Conservation (phyloP, 2,113 vertebrate genomes). For the Aegotheles bennettii region DNA sequence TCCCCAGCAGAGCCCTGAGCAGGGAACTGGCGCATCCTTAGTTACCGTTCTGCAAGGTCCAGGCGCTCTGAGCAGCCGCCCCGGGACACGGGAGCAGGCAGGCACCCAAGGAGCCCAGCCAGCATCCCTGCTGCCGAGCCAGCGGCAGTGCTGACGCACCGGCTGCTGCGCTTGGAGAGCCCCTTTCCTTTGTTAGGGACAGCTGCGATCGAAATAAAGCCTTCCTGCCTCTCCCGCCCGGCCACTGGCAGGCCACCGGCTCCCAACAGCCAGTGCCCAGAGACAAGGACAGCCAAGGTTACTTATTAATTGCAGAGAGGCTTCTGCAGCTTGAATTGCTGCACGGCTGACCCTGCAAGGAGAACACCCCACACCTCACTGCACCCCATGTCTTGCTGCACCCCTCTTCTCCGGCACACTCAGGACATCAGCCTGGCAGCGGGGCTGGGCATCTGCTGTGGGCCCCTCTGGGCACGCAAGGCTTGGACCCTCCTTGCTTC, state of each 20-base stretch:
- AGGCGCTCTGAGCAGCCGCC: accelerated
- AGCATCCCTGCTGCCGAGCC: accelerated
- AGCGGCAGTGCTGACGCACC: not conserved
- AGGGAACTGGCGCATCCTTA: not conserved
- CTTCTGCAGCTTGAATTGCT: slow-evolving; percentile 15
- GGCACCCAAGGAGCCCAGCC: not conserved
- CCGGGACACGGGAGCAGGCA: accelerated
- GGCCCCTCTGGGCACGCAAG: accelerated
- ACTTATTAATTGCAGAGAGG: slow-evolving; percentile 4
- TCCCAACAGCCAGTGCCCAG: not conserved
- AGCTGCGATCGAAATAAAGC: not conserved
- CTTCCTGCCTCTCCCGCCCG: not conserved
- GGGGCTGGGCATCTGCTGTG: accelerated
- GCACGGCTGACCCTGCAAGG: not conserved
- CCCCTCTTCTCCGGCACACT: not conserved
- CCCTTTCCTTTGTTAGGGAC: not conserved
- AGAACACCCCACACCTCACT: not conserved
- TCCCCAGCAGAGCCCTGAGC: not conserved
- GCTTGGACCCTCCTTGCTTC: not conserved
- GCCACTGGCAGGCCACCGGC: accelerated
- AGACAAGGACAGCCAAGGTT: not conserved
- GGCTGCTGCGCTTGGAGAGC: not conserved
- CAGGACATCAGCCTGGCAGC: accelerated
- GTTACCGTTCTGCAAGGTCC: not conserved
- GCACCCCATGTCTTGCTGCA: not conserved